These are phyloP conservation scores for Ladona fulva DNA, from an alignment of 1,140 invertebrate species.

Conservation along the genomic window DNA sequence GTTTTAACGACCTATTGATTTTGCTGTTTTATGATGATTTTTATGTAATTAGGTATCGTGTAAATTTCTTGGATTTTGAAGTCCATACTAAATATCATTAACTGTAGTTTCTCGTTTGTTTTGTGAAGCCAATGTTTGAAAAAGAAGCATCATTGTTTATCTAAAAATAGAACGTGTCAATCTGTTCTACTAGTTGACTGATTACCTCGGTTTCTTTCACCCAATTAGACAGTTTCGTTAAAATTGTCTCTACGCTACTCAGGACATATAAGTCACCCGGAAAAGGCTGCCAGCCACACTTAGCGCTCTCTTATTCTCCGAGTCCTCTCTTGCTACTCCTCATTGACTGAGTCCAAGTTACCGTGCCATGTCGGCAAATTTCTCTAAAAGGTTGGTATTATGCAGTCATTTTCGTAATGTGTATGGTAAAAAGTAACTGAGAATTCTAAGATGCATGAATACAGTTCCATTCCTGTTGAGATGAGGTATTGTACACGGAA, in stretches of 20 bases:
- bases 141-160: not conserved
- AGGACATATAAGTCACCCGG: not conserved
- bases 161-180: not conserved
- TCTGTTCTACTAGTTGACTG: not conserved
- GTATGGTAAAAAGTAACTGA: not conserved
- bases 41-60: too few species aligned
- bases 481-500: too few species aligned
- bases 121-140: not conserved
- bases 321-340: slow-evolving; percentile 5
- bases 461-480: not conserved
- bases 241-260: slow-evolving; percentile 19
- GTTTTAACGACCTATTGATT: too few species aligned
- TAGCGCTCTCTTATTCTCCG: slow-evolving; percentile 16
- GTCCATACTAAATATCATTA: too few species aligned
- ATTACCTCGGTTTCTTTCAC: slow-evolving; percentile 21
- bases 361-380: not conserved
- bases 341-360: not conserved
- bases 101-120: not conserved
- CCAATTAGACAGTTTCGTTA: slow-evolving; percentile 24
- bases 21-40: too few species aligned
- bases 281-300: not conserved
- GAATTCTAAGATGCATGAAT: not conserved
- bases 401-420: not conserved
- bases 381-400: not conserved
- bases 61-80: too few species aligned